phyloP scores from a whole-genome alignment of 1,140 invertebrate species.

The Lineus longissimus region DNA sequence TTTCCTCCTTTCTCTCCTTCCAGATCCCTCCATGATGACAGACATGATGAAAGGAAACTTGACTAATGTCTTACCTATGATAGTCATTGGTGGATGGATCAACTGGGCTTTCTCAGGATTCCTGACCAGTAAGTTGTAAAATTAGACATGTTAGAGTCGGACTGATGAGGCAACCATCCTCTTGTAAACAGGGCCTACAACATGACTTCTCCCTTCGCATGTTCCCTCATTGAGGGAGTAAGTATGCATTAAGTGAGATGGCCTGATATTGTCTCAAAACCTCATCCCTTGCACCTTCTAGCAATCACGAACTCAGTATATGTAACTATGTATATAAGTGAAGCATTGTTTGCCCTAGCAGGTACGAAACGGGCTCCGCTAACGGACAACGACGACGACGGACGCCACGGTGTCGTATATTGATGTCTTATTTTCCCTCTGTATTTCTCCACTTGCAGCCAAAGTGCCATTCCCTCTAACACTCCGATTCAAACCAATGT shows the following conservation, averaged over 20 bases:
- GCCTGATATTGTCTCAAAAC: too few relatives aligned
- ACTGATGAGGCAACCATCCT: too few relatives aligned
- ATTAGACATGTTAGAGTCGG: too few relatives aligned
- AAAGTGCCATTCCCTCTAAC: constrained; percentile 99
- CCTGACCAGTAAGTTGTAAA: constrained; percentile 76
- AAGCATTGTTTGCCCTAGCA: constrained; percentile 7
- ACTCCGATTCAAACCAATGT: constrained; percentile 96
- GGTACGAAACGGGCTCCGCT: too few relatives aligned
- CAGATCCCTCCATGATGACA: constrained; percentile 94
- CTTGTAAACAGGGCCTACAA: too few relatives aligned
- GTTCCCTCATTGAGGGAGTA: too few relatives aligned
- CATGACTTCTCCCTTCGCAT: too few relatives aligned
- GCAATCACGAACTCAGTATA: constrained; percentile 1
- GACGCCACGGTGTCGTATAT: too few relatives aligned
- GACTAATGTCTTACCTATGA: constrained; percentile 95
- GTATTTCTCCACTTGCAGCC: constrained; percentile 57
- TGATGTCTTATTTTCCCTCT: not conserved
- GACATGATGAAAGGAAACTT: constrained; percentile 99
- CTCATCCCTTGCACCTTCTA: too few relatives aligned
- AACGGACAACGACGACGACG: too few relatives aligned
- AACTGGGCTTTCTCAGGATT: constrained; percentile 99
- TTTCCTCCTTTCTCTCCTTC: too few relatives aligned
- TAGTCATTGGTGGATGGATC: constrained; percentile 98
- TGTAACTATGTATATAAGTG: not conserved
- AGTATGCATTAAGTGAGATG: too few relatives aligned